phyloP scores from a whole-genome alignment of 2,888 invertebrate species.

The Epsilonema sp. region DNA sequence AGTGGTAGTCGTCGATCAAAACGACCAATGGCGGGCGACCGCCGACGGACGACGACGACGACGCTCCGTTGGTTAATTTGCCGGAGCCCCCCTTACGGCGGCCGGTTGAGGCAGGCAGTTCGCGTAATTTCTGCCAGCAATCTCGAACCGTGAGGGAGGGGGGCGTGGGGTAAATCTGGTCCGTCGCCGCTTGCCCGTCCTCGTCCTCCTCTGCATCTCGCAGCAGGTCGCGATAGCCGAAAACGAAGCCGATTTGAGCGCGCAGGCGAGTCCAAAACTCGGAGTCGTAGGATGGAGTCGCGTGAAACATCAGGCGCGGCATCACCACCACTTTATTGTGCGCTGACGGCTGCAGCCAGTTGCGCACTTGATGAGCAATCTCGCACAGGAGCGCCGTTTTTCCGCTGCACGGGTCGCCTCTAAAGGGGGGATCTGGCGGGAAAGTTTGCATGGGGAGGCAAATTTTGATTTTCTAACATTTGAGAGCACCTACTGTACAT shows the following conservation, averaged over 20 bases:
- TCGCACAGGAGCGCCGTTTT: conserved; percentile 15
- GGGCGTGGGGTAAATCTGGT: too few species aligned
- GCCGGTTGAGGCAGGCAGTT: conserved; percentile 6
- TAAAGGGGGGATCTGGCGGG: too few species aligned
- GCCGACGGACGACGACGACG: too few species aligned
- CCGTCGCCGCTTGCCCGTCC: too few species aligned
- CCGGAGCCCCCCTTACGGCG: too few species aligned
- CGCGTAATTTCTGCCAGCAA: conserved; percentile 8
- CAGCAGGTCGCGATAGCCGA: too few species aligned
- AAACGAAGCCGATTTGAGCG: conserved; percentile 4
- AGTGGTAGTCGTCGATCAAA: conserved; percentile 23
- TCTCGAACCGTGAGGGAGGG: conserved; percentile 9
- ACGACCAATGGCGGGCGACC: conserved; percentile 18
- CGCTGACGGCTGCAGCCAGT: conserved; percentile 6
- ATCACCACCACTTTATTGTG: conserved; percentile 5
- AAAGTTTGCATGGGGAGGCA: too few species aligned
- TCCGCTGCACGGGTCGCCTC: conserved; percentile 13
- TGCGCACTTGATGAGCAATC: conserved; percentile 8
- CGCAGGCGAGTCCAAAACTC: conserved; percentile 18
- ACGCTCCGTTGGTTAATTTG: too few species aligned
- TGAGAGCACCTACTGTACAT: too few species aligned
- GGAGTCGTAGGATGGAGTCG: conserved; percentile 20
- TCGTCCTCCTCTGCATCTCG: too few species aligned
- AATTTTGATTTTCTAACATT: too few species aligned
- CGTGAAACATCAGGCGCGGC: conserved; percentile 17